phyloP scores from a whole-genome alignment of 2,113 vertebrate species.

The Potamarius usumacintae region DNA sequence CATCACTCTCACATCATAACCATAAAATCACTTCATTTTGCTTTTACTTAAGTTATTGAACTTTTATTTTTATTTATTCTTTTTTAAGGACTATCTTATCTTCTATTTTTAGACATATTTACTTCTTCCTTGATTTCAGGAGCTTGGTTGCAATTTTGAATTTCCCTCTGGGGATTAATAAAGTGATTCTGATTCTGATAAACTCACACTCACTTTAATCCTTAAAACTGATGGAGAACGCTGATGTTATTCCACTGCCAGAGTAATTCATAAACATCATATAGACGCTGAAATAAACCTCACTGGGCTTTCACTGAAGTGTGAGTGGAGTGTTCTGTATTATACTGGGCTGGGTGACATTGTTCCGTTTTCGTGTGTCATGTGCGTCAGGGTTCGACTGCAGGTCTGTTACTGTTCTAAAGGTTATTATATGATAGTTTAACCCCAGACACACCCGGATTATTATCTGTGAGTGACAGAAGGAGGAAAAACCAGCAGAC shows the following conservation, averaged over 20 bases:
- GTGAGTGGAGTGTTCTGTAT: background rate
- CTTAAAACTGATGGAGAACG: no score
- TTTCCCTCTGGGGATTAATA: no score
- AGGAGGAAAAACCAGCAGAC: background rate
- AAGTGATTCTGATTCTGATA: background rate
- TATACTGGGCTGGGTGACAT: no score
- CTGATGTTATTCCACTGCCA: background rate
- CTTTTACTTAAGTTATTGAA: no score
- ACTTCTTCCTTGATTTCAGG: no score
- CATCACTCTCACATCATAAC: background rate
- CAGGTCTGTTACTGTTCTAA: background rate
- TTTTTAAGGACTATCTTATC: no score
- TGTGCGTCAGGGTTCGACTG: background rate
- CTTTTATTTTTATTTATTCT: no score
- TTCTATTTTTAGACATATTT: no score
- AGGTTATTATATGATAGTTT: background rate
- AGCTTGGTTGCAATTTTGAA: no score
- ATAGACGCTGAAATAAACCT: background rate
- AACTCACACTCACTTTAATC: background rate
- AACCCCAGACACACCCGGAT: background rate
- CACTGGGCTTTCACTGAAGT: no score
- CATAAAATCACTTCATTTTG: no score
- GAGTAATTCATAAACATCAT: no score
- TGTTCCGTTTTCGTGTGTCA: background rate
- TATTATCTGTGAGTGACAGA: background rate